A percentile compares a stretch with the other conserved stretches of the same genome.
Conservation (phyloP, 1,140 invertebrate genomes). For the Philaenus spumarius region DNA sequence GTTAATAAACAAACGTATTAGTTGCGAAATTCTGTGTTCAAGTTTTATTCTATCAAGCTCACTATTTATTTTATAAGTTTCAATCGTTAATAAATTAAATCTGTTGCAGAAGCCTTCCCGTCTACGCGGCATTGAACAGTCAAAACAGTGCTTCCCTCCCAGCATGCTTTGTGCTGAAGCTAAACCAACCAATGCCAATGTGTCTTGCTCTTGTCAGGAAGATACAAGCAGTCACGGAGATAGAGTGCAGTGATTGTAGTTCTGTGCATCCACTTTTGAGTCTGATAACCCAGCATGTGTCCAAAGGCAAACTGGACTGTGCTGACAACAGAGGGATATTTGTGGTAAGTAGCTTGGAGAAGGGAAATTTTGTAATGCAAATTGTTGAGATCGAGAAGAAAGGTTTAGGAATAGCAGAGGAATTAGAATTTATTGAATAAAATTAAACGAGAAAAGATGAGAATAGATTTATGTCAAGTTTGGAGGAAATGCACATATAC, state of each 20-base stretch:
- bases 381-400: too few relatives aligned
- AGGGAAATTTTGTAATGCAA: too few relatives aligned
- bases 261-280: slow-evolving; percentile 62
- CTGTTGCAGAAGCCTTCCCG: slow-evolving; percentile 50
- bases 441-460: not conserved
- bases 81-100: not conserved
- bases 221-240: slow-evolving; percentile 62
- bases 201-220: slow-evolving; percentile 64
- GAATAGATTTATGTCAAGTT: too few relatives aligned
- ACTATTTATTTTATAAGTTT: not conserved
- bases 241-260: slow-evolving; percentile 59
- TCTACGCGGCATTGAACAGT: slow-evolving; percentile 67
- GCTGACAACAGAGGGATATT: slow-evolving; percentile 65
- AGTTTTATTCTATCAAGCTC: not conserved
- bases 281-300: slow-evolving; percentile 65
- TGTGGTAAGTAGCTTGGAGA: slow-evolving; percentile 52
- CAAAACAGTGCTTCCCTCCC: slow-evolving; percentile 83
- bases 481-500: too few relatives aligned
- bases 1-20: too few relatives aligned
- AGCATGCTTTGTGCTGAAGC: slow-evolving; percentile 81
- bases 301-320: slow-evolving; percentile 59
- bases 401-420: too few relatives aligned
- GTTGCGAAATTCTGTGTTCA: too few relatives aligned
- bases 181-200: slow-evolving; percentile 82
- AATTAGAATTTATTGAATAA: not conserved